Evolutionary conservation across 2,888 invertebrate species (phyloP).

Genomic region (Lasius fuliginosus): DNA sequence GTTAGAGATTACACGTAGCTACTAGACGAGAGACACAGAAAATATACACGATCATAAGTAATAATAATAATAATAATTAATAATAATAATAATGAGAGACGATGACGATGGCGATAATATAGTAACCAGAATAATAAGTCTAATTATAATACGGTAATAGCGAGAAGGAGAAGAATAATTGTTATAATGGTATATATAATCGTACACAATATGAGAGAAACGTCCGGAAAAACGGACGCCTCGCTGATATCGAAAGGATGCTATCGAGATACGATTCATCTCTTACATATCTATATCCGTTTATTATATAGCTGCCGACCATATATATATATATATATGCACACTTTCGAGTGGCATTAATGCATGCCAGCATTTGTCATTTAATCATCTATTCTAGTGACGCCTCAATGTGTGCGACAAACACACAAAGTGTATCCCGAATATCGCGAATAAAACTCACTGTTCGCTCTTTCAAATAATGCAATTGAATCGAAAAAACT

Average conservation of each 20-base stretch:
- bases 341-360: neutral
- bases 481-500: constrained; percentile 12
- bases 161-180: constrained; percentile 70
- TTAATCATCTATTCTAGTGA: neutral
- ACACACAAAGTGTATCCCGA: neutral
- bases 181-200: constrained; percentile 67
- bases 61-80: constrained; percentile 71
- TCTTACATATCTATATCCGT: neutral
- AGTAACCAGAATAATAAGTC: constrained; percentile 75
- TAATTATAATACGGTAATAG: constrained; percentile 72
- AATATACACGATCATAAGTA: constrained; percentile 73
- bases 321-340: no score
- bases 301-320: neutral
- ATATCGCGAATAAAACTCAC: constrained; percentile 27
- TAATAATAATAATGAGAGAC: constrained; percentile 58
- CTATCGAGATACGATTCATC: constrained; percentile 18
- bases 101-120: constrained; percentile 74
- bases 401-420: neutral
- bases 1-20: constrained; percentile 73
- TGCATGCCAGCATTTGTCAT: neutral
- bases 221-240: constrained; percentile 27
- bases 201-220: constrained; percentile 42
- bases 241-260: constrained; percentile 35
- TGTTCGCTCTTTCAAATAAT: neutral
- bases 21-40: constrained; percentile 80